phyloP scores from a whole-genome alignment of 2,113 vertebrate genomes.

The Spea multiplicata region DNA sequence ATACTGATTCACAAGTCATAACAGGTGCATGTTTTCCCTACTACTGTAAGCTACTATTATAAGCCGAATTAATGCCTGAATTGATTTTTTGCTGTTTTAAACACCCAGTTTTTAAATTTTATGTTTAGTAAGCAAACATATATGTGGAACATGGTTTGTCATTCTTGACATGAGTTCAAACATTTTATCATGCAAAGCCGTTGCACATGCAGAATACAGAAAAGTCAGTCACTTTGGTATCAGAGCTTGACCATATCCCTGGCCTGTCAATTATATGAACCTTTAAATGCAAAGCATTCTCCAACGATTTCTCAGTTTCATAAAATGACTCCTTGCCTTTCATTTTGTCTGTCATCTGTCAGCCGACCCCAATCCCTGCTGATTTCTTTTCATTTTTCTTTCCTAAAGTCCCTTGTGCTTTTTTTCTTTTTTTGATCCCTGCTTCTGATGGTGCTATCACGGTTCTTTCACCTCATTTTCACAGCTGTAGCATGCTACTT shows the following conservation, averaged over 20 bases:
- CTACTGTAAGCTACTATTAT: no score
- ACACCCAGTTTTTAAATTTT: neutral
- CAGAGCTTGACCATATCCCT: constrained; percentile 10
- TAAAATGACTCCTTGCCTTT: constrained; percentile 27
- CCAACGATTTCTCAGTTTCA: constrained; percentile 33
- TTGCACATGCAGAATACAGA: neutral
- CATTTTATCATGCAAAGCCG: neutral
- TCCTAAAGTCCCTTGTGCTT: constrained; percentile 15
- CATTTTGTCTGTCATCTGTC: constrained; percentile 42
- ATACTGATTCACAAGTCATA: no score
- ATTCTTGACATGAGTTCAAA: neutral
- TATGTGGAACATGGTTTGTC: neutral
- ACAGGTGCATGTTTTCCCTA: no score
- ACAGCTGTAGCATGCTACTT: constrained; percentile 24
- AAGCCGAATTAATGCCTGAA: no score
- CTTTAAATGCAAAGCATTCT: constrained; percentile 27
- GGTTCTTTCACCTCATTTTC: constrained; percentile 40
- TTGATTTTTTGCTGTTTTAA: no score
- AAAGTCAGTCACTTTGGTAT: neutral
- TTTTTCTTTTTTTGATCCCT: constrained; percentile 15
- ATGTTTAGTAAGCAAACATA: neutral
- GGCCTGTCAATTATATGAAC: constrained; percentile 34
- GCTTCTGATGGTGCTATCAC: constrained; percentile 5
- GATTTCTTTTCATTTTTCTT: constrained; percentile 40
- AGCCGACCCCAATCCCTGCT: constrained; percentile 31